phyloP scores from a whole-genome alignment of 2,888 invertebrate species.

The Villa cingulata region DNA sequence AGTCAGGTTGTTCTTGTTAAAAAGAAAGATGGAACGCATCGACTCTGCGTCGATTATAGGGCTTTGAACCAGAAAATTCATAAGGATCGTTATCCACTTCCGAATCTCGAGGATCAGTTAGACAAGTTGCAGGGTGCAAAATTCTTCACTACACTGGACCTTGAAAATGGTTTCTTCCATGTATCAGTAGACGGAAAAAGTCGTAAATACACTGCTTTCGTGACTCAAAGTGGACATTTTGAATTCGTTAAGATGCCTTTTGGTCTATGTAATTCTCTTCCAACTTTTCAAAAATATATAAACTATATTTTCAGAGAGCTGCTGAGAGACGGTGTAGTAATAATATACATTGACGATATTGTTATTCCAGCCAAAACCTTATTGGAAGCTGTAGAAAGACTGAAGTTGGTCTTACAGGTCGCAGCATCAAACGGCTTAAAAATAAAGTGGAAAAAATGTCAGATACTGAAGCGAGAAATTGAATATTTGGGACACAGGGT shows the following conservation, averaged over 20 bases:
- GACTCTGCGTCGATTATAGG: too few species aligned
- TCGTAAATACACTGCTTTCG: slow-evolving; percentile 22
- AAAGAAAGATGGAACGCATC: too few species aligned
- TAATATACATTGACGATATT: slow-evolving; percentile 19
- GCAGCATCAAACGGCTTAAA: slow-evolving; percentile 8
- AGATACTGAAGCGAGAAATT: slow-evolving; percentile 12
- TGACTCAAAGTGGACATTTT: slow-evolving; percentile 20
- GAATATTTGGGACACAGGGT: slow-evolving; percentile 9
- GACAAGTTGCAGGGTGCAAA: too few species aligned
- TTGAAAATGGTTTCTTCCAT: slow-evolving; percentile 27
- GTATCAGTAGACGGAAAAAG: slow-evolving; percentile 19
- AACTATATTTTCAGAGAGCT: slow-evolving; percentile 13
- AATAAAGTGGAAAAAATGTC: slow-evolving; percentile 16
- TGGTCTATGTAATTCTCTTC: slow-evolving; percentile 15
- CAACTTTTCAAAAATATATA: slow-evolving; percentile 16
- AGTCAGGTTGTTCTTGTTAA: too few species aligned
- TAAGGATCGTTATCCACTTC: too few species aligned
- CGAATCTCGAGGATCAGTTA: slow-evolving; percentile 21
- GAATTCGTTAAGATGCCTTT: slow-evolving; percentile 13
- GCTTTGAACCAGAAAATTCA: too few species aligned
- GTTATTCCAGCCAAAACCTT: slow-evolving; percentile 10
- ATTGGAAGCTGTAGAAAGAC: slow-evolving; percentile 1
- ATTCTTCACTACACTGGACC: slow-evolving; percentile 21
- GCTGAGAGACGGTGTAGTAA: slow-evolving; percentile 1
- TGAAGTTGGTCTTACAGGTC: slow-evolving; percentile 4